Percentiles rank a stretch among this genome's conserved stretches.
Conservation (phyloP, 2,797 vertebrate genomes). For the Tauraco hartlaubi region DNA sequence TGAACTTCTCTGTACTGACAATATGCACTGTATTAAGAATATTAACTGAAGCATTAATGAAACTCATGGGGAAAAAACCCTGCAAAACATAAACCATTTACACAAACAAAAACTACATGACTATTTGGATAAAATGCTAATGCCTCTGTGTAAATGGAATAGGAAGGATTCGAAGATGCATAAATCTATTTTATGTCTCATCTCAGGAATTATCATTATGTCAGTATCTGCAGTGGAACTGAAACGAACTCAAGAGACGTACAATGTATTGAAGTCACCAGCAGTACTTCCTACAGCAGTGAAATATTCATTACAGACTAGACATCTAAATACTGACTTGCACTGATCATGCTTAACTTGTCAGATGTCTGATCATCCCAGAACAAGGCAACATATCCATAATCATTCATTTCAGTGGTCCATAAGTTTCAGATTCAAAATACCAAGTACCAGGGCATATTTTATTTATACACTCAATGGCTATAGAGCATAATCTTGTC, state of each 20-base stretch:
- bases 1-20: neutral
- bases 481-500: neutral
- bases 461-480: neutral
- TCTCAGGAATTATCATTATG: neutral
- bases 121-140: neutral
- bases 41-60: neutral
- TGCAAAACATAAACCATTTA: neutral
- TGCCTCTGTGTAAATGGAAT: neutral
- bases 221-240: neutral
- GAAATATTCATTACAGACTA: neutral
- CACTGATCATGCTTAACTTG: neutral
- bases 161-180: neutral
- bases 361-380: neutral
- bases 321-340: conserved; percentile 2
- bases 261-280: neutral
- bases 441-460: neutral
- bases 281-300: neutral
- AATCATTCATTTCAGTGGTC: neutral
- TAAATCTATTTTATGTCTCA: neutral
- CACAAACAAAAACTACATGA: neutral
- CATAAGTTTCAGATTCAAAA: neutral
- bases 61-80: neutral
- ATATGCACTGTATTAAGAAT: neutral
- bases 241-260: neutral
- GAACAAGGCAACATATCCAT: neutral